Base-by-base conservation (phyloP, 1,140 invertebrate genomes). In the Antheraea pernyi region DNA sequence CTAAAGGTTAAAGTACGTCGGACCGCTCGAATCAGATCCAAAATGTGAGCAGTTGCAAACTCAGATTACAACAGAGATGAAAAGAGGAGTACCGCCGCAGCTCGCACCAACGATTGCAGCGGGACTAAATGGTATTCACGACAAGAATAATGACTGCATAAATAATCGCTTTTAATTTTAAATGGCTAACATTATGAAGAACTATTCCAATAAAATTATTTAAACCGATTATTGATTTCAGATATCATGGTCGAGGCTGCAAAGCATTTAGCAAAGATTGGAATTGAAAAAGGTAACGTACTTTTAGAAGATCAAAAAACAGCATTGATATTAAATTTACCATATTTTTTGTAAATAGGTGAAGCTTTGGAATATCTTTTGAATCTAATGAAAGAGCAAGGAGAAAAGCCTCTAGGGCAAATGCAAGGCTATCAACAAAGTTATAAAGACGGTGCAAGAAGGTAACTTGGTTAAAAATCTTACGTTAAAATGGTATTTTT, bases 381-480 rank as follows among this genome's bases (percentile, higher is more conserved):
- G 7, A 71, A 76, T 64, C 13, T 78, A 19, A 88, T 88, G 85
- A 84, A 82, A 58, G 77, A 83, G 65, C 67, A 84, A 68, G 85
- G 85, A 7, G 80, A 85, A 5, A 59, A 75, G n/a, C 68, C 77
- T 8, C 64, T 88, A 3, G 85, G 73, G 0, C 69, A 76, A 13
- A 65, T 88, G 30, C 85, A 88, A 78, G 85, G 84, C 19, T 88
- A 88, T 64, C 69, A 80, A 18, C 85, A 88, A 61, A 83, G 67
- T 64, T 88, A 84, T 58, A 75, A 67, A 11, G 85, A 86, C 68
- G 85, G 77, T 5, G 85, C 84, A 19, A 76, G 80, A 65, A 82
- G 84, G 85, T 88, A 69, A 62, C 4, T 53, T 30, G 9, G 7
- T 36, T 61, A 10, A 60, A 19, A 60, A 42, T 42, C 1, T 53